Conservation (phyloP, 2,113 vertebrate species). For the Lagopus muta region DNA sequence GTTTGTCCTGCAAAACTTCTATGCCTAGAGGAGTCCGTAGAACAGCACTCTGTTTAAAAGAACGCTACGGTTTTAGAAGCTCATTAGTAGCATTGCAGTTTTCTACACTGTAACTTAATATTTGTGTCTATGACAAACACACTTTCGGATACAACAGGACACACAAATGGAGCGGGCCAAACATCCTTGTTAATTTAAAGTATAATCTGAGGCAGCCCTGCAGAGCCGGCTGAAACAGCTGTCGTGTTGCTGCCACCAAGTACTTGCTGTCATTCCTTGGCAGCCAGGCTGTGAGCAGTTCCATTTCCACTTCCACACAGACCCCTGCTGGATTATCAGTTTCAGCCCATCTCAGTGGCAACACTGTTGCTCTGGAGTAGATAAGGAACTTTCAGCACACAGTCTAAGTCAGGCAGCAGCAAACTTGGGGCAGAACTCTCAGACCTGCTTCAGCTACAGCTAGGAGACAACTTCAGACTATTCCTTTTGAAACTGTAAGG, state of each 20-base stretch:
- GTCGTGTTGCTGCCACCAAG: slow-evolving; percentile 21
- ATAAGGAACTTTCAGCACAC: background rate
- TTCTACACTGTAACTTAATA: background rate
- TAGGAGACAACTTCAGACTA: slow-evolving; percentile 41
- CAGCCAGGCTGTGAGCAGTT: background rate
- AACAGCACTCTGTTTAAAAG: background rate
- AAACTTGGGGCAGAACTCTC: slow-evolving; percentile 10
- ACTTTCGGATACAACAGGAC: background rate
- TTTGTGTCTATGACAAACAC: background rate
- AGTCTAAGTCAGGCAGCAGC: background rate
- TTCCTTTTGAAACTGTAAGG: slow-evolving; percentile 14
- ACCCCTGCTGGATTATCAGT: background rate
- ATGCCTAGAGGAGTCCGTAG: background rate
- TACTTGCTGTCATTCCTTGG: background rate
- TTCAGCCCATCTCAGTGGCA: background rate
- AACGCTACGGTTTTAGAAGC: background rate
- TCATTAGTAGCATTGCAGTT: background rate
- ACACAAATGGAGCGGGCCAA: background rate
- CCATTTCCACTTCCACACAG: background rate
- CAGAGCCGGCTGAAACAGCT: slow-evolving; percentile 7
- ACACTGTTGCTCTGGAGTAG: background rate
- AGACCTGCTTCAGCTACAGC: background rate
- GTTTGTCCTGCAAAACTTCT: background rate
- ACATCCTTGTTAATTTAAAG: background rate
- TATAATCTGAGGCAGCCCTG: background rate